A percentile compares a stretch with the other conserved stretches of the same genome.
These are phyloP conservation scores for Zenarchopterus dispar DNA, from an alignment of 2,797 vertebrate species.

Conservation along the genomic window DNA sequence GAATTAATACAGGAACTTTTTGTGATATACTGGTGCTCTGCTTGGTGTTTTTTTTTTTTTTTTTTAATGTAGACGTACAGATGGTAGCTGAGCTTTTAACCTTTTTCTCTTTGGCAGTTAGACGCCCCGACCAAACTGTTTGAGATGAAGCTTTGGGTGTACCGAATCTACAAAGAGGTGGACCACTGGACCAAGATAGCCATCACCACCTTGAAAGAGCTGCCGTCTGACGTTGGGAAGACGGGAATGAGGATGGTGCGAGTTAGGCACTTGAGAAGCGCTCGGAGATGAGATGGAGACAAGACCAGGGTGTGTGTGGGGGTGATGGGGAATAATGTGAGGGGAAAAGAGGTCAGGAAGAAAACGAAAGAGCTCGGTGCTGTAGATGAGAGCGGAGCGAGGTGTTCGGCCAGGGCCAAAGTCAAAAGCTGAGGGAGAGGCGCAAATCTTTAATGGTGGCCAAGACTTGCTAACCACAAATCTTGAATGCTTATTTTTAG, in stretches of 20 bases:
- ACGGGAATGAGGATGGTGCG: slow-evolving; percentile 27
- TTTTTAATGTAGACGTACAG: not conserved
- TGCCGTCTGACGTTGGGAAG: slow-evolving; percentile 34
- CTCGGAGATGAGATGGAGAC: slow-evolving; percentile 54
- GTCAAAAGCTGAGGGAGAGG: no score
- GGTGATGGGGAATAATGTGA: slow-evolving; percentile 10
- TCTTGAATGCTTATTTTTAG: no score
- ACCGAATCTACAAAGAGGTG: slow-evolving; percentile 77
- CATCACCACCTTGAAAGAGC: slow-evolving; percentile 58
- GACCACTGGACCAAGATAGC: slow-evolving; percentile 75
- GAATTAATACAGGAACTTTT: no score
- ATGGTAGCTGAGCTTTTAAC: slow-evolving; percentile 10
- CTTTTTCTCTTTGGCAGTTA: slow-evolving; percentile 47
- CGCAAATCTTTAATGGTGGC: no score
- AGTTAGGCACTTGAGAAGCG: slow-evolving; percentile 41
- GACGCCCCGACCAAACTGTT: slow-evolving; percentile 54
- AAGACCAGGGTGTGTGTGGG: slow-evolving; percentile 8
- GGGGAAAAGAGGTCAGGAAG: not conserved
- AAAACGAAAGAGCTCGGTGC: not conserved
- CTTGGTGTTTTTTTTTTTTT: no score
- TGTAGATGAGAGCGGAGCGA: not conserved
- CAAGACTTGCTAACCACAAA: no score
- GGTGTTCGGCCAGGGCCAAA: no score
- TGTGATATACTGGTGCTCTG: no score
- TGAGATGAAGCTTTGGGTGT: slow-evolving; percentile 79